These are phyloP conservation scores for Lottia gigantea DNA, from an alignment of 2,888 invertebrate genomes.

Conservation along the genomic window DNA sequence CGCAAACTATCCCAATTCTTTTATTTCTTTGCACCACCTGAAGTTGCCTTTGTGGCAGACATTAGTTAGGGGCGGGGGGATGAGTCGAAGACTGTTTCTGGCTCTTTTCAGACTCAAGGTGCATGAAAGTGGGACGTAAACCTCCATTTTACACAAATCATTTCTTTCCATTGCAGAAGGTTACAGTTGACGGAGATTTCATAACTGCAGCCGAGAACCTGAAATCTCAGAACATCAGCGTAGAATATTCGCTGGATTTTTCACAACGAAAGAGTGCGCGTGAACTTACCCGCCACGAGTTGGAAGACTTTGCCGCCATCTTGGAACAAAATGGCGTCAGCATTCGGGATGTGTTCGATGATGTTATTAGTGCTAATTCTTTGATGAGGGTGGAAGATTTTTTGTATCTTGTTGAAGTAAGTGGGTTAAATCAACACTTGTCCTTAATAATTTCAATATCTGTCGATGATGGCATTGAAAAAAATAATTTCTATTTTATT, in stretches of 20 bases:
- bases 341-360: not conserved
- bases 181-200: not conserved
- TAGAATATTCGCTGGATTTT: not conserved
- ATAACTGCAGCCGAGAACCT: not conserved
- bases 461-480: too few species aligned
- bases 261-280: not conserved
- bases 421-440: too few species aligned
- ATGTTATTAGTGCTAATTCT: not conserved
- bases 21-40: too few species aligned
- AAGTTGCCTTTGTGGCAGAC: too few species aligned
- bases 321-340: not conserved
- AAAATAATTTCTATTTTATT: too few species aligned
- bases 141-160: too few species aligned
- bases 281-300: not conserved
- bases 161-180: not conserved
- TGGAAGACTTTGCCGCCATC: not conserved
- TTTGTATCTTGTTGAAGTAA: not conserved
- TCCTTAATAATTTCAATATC: too few species aligned
- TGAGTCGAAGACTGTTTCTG: too few species aligned
- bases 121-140: too few species aligned
- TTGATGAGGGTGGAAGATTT: not conserved
- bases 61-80: too few species aligned
- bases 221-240: not conserved
- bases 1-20: too few species aligned
- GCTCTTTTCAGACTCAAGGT: too few species aligned